Evolutionary conservation across 2,797 vertebrate genomes (phyloP).

Genomic region (Poeciliopsis infans): DNA sequence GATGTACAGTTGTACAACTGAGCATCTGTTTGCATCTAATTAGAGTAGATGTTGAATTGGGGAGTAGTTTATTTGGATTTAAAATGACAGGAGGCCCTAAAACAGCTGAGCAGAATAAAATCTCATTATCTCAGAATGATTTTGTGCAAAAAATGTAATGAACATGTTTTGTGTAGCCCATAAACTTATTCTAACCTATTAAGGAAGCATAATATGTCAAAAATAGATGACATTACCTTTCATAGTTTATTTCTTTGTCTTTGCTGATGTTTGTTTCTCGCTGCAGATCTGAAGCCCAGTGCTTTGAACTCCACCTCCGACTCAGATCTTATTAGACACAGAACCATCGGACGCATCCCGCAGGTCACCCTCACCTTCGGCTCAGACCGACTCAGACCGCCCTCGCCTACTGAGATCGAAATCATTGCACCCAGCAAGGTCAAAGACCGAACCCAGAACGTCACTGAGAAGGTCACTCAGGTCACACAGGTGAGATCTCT

Average conservation of each 20-base stretch:
- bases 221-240: neutral
- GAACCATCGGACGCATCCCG: constrained; percentile 89
- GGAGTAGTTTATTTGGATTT: no score
- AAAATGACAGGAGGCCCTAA: no score
- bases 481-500: constrained; percentile 82
- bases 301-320: constrained; percentile 89
- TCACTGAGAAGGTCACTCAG: constrained; percentile 98
- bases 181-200: no score
- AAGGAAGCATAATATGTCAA: no score
- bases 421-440: constrained; percentile 97
- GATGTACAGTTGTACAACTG: no score
- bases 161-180: no score
- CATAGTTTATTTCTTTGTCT: neutral
- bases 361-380: constrained; percentile 94
- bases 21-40: no score
- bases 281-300: constrained; percentile 83
- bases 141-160: no score
- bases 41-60: no score
- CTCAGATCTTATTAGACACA: constrained; percentile 89
- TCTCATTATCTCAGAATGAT: no score
- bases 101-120: no score
- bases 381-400: constrained; percentile 88
- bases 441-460: constrained; percentile 94
- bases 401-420: constrained; percentile 93
- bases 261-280: neutral